Evolutionary conservation across 2,888 invertebrate species (phyloP).

Genomic region (Acronicta leporina): DNA sequence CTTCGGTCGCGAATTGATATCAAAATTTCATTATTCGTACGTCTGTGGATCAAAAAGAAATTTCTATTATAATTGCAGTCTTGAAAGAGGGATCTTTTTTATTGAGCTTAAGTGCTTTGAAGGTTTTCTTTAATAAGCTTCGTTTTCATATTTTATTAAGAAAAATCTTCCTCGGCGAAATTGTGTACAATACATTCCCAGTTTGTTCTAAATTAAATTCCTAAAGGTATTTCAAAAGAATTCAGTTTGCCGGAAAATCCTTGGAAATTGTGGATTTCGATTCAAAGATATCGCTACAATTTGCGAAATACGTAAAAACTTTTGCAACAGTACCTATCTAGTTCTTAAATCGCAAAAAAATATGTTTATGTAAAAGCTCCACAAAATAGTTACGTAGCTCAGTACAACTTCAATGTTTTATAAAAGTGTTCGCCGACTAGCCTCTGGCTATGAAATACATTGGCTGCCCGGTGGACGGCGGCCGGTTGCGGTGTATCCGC

Average conservation of each 20-base stretch:
- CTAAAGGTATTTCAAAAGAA: slow-evolving; percentile 26
- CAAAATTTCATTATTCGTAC: slow-evolving; percentile 50
- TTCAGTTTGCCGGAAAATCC: slow-evolving; percentile 27
- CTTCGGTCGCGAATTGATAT: slow-evolving; percentile 50
- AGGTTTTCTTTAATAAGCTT: slow-evolving; percentile 24
- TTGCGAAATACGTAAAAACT: slow-evolving; percentile 23
- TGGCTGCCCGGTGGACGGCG: slow-evolving; percentile 57
- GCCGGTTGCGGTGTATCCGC: slow-evolving; percentile 73
- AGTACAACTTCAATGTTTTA: slow-evolving; percentile 66
- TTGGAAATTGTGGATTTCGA: slow-evolving; percentile 8
- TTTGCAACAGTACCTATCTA: slow-evolving; percentile 8
- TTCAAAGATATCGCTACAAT: slow-evolving; percentile 16
- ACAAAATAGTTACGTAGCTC: slow-evolving; percentile 49
- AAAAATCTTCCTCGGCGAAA: slow-evolving; percentile 24
- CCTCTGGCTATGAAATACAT: slow-evolving; percentile 67
- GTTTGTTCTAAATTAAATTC: slow-evolving; percentile 33
- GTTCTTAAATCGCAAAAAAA: slow-evolving; percentile 47
- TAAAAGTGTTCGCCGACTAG: slow-evolving; percentile 65
- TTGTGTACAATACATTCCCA: slow-evolving; percentile 14
- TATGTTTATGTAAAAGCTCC: slow-evolving; percentile 47
- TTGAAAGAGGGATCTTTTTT: slow-evolving; percentile 18
- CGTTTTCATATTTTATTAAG: slow-evolving; percentile 26
- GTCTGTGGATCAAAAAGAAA: slow-evolving; percentile 42
- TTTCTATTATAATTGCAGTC: slow-evolving; percentile 38
- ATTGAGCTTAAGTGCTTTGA: slow-evolving; percentile 31